Conservation (phyloP, 1,140 invertebrate genomes). For the Psilanteris sp. region DNA sequence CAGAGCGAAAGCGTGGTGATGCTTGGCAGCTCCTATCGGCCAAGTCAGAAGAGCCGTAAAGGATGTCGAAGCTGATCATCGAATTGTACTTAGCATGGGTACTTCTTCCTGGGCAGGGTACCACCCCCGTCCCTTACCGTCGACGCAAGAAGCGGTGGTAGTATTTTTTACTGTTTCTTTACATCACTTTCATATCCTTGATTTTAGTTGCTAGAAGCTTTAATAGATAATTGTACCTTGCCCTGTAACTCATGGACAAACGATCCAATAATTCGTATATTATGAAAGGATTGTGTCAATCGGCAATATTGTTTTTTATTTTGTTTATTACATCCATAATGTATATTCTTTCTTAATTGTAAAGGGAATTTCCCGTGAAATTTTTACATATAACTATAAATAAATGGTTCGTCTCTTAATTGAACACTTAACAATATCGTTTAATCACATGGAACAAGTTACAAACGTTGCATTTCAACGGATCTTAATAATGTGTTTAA, state of each 20-base stretch:
- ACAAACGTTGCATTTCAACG: too few species aligned
- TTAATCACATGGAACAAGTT: too few species aligned
- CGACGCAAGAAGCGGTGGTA: constrained; percentile 76
- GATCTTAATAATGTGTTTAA: too few species aligned
- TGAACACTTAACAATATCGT: too few species aligned
- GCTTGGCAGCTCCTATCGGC: constrained; percentile 70
- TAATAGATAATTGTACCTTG: constrained; percentile 18
- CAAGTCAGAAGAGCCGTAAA: constrained; percentile 63
- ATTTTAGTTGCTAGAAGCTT: constrained; percentile 61
- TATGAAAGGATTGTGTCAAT: too few species aligned
- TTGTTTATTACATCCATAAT: too few species aligned
- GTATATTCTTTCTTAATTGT: too few species aligned
- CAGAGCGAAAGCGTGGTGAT: constrained; percentile 65
- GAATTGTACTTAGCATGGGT: constrained; percentile 73
- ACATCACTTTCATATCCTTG: constrained; percentile 19
- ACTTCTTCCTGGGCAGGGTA: constrained; percentile 71
- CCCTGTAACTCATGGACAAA: constrained; percentile 5
- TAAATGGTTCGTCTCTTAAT: too few species aligned
- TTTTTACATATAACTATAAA: too few species aligned
- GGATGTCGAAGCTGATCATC: constrained; percentile 74
- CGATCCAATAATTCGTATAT: too few species aligned
- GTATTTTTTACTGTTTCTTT: constrained; percentile 61
- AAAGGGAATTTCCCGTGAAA: too few species aligned
- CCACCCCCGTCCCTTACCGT: constrained; percentile 66
- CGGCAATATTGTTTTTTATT: too few species aligned